Evolutionary conservation across 2,797 vertebrate species (phyloP), one percentile per base, ranked within the genome.

Genomic region (Alosa sapidissima): DNA sequence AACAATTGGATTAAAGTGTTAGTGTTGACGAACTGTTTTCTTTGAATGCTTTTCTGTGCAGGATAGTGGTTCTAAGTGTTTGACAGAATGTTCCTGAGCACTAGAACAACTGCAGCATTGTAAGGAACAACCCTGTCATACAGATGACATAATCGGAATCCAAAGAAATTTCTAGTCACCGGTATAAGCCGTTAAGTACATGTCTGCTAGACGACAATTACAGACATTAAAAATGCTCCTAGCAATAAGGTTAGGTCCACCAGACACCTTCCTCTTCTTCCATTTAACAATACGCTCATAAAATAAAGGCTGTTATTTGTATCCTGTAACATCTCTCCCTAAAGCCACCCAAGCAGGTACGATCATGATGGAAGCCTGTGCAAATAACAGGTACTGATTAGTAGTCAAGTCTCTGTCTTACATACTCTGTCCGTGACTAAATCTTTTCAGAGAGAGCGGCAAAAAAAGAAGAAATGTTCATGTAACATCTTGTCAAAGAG

Each of bases 401-500:
- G 87, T 90, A 90, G 88, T 84, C 85, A 85, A 85, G 65, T 54
- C 52, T 81, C 65, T 82, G 84, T 33, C 72, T 85, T 84, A 88
- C 88, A 85, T 81, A 72, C 89, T 87, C 81, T 87, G 86, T 86
- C 85, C 87, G 45, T 85, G 89, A 92, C 89, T 88, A 88, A 85
- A 86, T 88, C 88, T 87, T 85, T 85, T 85, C 88, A 86, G 16
- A 47, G 5, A 78, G 5, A 28, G 60, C 33, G 55, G 16, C 28
- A 72, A 6, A 54, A 16, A 78, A 47, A 8, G 47, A 78, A 87
- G 82, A 83, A 89, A 62, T 60, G 86, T 93, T 95, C 93, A 95
- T 93, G 93, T 94, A 94, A 91, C 91, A 90, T 95, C 94, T 94
- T 95, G 94, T 95, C 93, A 94, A 89, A 87, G 86, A 89, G 84